Evolutionary conservation across 2,888 invertebrate genomes (phyloP).

Genomic region (Sisyra nigra): DNA sequence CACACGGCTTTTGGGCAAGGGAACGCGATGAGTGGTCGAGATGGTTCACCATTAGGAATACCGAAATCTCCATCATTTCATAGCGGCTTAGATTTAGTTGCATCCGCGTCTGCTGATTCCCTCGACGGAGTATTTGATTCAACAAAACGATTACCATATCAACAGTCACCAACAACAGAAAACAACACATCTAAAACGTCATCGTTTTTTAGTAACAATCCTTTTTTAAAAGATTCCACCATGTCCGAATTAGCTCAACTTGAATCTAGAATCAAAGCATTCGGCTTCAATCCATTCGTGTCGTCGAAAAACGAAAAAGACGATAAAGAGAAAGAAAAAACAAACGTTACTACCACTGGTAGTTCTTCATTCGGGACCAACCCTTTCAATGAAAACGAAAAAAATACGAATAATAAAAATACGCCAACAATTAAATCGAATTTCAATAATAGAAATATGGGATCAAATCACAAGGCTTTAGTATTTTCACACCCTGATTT

Average conservation of each 20-base stretch:
- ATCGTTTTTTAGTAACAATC: conserved; percentile 6
- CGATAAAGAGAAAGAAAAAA: not conserved
- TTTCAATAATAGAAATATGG: not conserved
- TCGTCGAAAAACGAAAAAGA: not conserved
- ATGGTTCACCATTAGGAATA: conserved; percentile 48
- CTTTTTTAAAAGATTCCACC: conserved; percentile 5
- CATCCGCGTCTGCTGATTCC: conserved; percentile 34
- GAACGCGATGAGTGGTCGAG: conserved; percentile 24
- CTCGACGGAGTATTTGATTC: conserved; percentile 24
- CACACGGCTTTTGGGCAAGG: conserved; percentile 28
- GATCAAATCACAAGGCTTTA: conserved; percentile 7
- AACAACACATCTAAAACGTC: not conserved
- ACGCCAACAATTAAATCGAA: not conserved
- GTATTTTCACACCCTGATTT: conserved; percentile 9
- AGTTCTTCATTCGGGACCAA: not conserved
- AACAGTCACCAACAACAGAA: conserved; percentile 24
- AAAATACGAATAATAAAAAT: not conserved
- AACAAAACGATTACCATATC: conserved; percentile 26
- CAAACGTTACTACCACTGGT: not conserved
- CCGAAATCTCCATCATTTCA: conserved; percentile 82
- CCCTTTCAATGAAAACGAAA: not conserved
- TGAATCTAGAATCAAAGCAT: conserved; percentile 7
- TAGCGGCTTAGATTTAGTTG: conserved; percentile 68
- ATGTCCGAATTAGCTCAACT: conserved; percentile 7
- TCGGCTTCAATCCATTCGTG: conserved; percentile 7